phyloP scores from a whole-genome alignment of 2,888 invertebrate species.

The Idaea straminata region DNA sequence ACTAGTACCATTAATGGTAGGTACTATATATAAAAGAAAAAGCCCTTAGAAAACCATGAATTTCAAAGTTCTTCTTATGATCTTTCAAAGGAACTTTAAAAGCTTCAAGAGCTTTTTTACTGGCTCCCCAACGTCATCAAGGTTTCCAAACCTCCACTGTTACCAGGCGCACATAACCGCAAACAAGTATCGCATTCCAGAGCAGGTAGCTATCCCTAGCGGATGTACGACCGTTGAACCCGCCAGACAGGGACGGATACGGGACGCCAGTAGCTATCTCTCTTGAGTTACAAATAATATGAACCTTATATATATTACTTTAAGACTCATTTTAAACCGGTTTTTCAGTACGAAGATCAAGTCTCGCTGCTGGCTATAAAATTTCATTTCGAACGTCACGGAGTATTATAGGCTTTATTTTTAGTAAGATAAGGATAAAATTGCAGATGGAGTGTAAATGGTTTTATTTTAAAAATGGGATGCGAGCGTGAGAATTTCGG shows the following conservation, averaged over 20 bases:
- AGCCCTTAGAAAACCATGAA: too few relatives aligned
- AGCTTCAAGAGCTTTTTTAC: neutral
- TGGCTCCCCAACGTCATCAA: slow-evolving; percentile 38
- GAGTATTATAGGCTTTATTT: slow-evolving; percentile 30
- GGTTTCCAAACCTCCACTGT: slow-evolving; percentile 61
- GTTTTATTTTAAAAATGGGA: slow-evolving; percentile 63
- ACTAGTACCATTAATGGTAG: too few relatives aligned
- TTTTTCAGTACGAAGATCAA: slow-evolving; percentile 39
- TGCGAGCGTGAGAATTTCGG: slow-evolving; percentile 78
- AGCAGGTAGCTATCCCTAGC: slow-evolving; percentile 46
- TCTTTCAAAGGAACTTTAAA: neutral
- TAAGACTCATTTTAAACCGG: slow-evolving; percentile 20
- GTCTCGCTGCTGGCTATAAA: slow-evolving; percentile 41
- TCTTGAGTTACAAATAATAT: slow-evolving; percentile 24
- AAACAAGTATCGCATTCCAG: slow-evolving; percentile 58
- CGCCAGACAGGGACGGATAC: slow-evolving; percentile 58
- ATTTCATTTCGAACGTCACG: slow-evolving; percentile 29
- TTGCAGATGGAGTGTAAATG: slow-evolving; percentile 33
- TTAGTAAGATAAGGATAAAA: slow-evolving; percentile 23
- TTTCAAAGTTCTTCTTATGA: too few relatives aligned
- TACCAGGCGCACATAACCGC: slow-evolving; percentile 57
- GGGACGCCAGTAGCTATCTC: slow-evolving; percentile 54
- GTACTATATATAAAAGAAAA: too few relatives aligned
- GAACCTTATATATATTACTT: slow-evolving; percentile 9
- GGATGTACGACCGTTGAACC: slow-evolving; percentile 62